Conservation (phyloP, 2,888 invertebrate genomes). For the Rhagonycha lutea region DNA sequence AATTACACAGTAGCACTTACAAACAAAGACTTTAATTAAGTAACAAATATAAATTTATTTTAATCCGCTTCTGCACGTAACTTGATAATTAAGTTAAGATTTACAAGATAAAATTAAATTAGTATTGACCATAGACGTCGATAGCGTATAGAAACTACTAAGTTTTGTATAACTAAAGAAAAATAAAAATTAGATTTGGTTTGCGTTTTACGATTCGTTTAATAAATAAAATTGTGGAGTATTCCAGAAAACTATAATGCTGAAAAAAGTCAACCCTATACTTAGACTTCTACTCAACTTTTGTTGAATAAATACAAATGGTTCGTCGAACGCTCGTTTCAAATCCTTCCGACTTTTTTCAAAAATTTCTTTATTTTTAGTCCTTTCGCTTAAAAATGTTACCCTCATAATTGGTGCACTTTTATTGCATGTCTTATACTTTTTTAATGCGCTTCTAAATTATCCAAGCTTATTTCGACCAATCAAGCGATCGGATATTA, state of each 20-base stretch:
- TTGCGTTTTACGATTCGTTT: not conserved
- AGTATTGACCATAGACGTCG: not conserved
- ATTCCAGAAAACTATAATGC: not conserved
- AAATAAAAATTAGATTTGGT: not conserved
- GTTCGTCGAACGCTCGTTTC: not conserved
- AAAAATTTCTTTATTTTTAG: not conserved
- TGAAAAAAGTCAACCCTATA: conserved; percentile 22
- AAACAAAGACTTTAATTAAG: not conserved
- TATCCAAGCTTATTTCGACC: conserved; percentile 22
- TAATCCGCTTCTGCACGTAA: not conserved
- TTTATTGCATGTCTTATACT: conserved; percentile 24
- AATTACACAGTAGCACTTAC: not conserved
- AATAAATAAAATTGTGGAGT: not conserved
- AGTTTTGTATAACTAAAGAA: not conserved
- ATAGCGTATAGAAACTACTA: not conserved
- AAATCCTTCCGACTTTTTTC: not conserved
- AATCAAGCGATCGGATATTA: conserved; percentile 24
- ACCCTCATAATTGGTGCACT: not conserved
- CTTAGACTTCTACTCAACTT: conserved; percentile 24
- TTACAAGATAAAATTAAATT: not conserved
- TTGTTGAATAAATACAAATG: conserved; percentile 23
- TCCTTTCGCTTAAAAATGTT: not conserved
- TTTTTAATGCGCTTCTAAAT: conserved; percentile 20
- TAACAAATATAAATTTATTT: not conserved
- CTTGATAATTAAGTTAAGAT: not conserved